Evolutionary conservation across 2,113 vertebrate species (phyloP).

Genomic region (Pseudopipra pipra): DNA sequence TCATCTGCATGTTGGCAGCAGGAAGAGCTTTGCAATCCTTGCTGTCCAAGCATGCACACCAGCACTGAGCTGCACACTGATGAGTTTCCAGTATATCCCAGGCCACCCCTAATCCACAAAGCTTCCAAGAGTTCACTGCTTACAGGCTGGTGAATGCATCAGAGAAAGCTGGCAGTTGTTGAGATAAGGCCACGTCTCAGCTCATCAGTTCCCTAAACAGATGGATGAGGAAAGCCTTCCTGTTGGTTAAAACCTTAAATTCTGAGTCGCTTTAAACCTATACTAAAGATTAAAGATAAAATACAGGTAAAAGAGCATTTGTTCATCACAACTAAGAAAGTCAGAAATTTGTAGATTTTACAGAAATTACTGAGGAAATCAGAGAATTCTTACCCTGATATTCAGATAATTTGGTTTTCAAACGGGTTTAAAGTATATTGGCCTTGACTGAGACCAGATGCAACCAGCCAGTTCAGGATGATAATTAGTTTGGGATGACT

Average conservation of each 20-base stretch:
- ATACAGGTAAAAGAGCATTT: not conserved
- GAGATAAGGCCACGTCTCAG: not conserved
- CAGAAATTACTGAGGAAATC: not conserved
- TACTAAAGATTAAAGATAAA: not conserved
- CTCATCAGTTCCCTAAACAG: not conserved
- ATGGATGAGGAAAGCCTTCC: not conserved
- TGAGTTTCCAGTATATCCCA: not conserved
- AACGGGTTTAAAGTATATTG: not conserved
- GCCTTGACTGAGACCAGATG: not conserved
- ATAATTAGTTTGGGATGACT: not conserved
- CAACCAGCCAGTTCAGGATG: not conserved
- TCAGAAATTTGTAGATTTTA: not conserved
- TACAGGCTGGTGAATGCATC: not conserved
- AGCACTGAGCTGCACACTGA: not conserved
- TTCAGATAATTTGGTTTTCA: not conserved
- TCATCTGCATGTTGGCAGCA: not conserved
- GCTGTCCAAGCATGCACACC: not conserved
- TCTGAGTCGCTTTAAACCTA: not conserved
- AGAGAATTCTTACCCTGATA: not conserved
- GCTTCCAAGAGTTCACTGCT: accelerated
- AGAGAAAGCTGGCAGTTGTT: not conserved
- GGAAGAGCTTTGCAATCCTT: not conserved
- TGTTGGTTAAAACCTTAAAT: not conserved
- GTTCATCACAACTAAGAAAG: not conserved
- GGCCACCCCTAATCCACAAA: not conserved